A percentile compares a stretch with the other conserved stretches of the same genome.
These are phyloP conservation scores for Meloidogyne floridensis DNA, from an alignment of 1,140 invertebrate genomes.

Conservation along the genomic window DNA sequence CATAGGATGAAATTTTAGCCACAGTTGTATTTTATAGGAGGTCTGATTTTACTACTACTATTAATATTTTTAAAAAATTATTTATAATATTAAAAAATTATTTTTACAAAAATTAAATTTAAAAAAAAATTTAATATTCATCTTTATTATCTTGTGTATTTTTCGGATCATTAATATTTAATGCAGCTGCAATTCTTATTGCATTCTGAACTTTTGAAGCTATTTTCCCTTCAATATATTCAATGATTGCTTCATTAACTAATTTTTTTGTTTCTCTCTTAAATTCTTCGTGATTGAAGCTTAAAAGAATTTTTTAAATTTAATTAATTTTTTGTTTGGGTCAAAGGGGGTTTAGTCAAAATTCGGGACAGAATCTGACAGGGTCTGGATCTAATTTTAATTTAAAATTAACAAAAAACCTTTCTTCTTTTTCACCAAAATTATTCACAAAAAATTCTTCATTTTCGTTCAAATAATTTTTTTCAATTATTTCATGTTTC, in stretches of 20 bases:
- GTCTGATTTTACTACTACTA: too few species aligned
- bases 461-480: not conserved
- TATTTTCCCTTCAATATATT: conserved; percentile 1
- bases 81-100: too few species aligned
- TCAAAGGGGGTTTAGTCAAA: too few species aligned
- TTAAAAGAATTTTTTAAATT: not conserved
- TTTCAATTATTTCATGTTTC: not conserved
- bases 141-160: conserved; percentile 4
- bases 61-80: too few species aligned
- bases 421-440: not conserved
- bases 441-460: not conserved
- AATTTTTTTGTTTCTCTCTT: not conserved
- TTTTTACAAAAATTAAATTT: not conserved
- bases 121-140: not conserved
- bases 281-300: not conserved
- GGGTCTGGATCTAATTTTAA: too few species aligned
- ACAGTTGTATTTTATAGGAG: too few species aligned
- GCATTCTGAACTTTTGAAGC: not conserved
- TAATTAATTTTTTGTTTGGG: not conserved
- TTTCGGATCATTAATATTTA: not conserved
- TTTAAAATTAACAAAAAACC: not conserved
- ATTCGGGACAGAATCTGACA: too few species aligned
- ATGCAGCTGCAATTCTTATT: conserved; percentile 3
- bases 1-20: too few species aligned
- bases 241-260: not conserved